Evolutionary conservation across 2,888 invertebrate genomes (phyloP).

Genomic region (Lingula anatina): DNA sequence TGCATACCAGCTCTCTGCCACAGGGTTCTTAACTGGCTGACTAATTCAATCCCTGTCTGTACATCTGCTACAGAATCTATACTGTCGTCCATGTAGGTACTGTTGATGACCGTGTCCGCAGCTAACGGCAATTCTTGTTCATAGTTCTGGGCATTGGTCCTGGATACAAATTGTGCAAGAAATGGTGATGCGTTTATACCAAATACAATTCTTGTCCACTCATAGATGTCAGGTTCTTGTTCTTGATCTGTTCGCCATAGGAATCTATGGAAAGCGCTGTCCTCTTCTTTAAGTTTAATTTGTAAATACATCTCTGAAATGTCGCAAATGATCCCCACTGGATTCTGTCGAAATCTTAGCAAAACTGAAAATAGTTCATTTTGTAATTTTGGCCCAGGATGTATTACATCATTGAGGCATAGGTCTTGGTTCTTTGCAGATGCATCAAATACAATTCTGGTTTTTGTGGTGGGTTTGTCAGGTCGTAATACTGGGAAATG

Average conservation of each 20-base stretch:
- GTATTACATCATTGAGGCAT: conserved; percentile 12
- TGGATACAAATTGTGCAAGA: no score
- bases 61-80: no score
- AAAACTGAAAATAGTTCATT: conserved; percentile 14
- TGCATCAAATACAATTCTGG: conserved; percentile 17
- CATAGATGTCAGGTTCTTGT: no score
- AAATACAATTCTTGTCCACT: no score
- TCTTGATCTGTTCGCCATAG: no score
- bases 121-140: no score
- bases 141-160: no score
- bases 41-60: no score
- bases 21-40: background rate
- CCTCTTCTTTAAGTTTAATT: background rate
- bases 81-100: no score
- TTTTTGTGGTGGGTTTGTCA: conserved; percentile 12
- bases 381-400: conserved; percentile 18
- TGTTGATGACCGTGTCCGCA: no score
- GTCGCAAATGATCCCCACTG: conserved; percentile 12
- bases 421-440: conserved; percentile 8
- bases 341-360: conserved; percentile 11
- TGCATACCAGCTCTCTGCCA: conserved; percentile 7
- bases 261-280: conserved; percentile 6
- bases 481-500: conserved; percentile 14
- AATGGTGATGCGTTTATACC: no score
- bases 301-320: conserved; percentile 9